These are phyloP conservation scores for Cordylochernes scorpioides DNA, from an alignment of 2,888 invertebrate genomes.

Conservation along the genomic window DNA sequence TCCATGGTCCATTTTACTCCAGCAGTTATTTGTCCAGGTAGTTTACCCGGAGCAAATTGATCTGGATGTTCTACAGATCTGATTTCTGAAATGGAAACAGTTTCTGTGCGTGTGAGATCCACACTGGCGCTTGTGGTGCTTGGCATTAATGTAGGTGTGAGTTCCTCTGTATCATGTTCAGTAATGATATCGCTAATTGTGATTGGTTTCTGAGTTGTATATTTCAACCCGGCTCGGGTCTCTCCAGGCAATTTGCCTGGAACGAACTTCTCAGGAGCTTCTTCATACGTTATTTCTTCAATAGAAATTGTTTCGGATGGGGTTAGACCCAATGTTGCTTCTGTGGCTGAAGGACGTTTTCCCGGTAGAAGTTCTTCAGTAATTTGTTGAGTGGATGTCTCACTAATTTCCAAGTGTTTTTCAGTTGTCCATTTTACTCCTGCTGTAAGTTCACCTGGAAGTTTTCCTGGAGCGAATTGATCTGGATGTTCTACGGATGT, in stretches of 20 bases:
- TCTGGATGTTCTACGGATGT: conserved; percentile 6
- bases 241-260: conserved; percentile 9
- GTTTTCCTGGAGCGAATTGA: conserved; percentile 10
- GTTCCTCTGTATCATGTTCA: conserved; percentile 5
- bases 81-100: conserved; percentile 7
- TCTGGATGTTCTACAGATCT: conserved; percentile 8
- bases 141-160: conserved; percentile 4
- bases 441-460: conserved; percentile 29
- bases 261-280: conserved; percentile 9
- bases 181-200: conserved; percentile 3
- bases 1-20: conserved; percentile 7
- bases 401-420: conserved; percentile 22
- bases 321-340: conserved; percentile 4
- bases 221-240: conserved; percentile 7
- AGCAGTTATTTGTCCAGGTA: conserved; percentile 11
- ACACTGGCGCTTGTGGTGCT: conserved; percentile 4
- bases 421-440: conserved; percentile 17
- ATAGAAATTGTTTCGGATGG: conserved; percentile 4
- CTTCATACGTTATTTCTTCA: conserved; percentile 5
- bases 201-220: conserved; percentile 8
- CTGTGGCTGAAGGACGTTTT: not conserved
- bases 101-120: conserved; percentile 6
- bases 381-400: conserved; percentile 22
- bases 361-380: conserved; percentile 16
- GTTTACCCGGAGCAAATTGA: conserved; percentile 8